Evolutionary conservation across 2,113 vertebrate genomes (phyloP).

Genomic region (Daubentonia madagascariensis): DNA sequence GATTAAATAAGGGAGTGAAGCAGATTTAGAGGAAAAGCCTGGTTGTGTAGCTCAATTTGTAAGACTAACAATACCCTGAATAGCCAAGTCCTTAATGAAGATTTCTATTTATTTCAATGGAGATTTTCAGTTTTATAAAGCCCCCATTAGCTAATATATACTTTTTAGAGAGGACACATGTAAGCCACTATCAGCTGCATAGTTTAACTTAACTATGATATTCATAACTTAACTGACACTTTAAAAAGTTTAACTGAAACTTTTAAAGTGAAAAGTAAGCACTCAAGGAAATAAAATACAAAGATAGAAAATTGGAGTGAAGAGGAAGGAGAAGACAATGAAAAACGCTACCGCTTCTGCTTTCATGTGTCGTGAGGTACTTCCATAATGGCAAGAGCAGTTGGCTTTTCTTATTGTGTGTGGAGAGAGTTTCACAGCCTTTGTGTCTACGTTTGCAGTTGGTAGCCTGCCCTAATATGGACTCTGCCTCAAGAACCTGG

Average conservation of each 20-base stretch:
- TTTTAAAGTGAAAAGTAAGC: background rate
- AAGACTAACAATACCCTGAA: background rate
- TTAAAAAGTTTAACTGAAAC: background rate
- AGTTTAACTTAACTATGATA: background rate
- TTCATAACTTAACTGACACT: background rate
- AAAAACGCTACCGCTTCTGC: background rate
- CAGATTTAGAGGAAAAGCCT: background rate
- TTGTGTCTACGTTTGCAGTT: too few species aligned
- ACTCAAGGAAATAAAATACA: background rate
- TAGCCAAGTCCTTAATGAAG: background rate
- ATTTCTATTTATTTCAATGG: background rate
- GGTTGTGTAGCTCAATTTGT: background rate
- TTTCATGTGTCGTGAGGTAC: background rate
- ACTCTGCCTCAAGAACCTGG: background rate
- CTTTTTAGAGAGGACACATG: background rate
- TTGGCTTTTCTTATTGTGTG: background rate
- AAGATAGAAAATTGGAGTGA: background rate
- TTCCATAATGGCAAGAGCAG: too few species aligned
- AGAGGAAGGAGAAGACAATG: background rate
- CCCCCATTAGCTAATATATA: background rate
- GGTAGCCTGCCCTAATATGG: background rate
- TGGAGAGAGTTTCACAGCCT: background rate
- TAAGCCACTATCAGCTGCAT: background rate
- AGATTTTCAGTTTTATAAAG: background rate
- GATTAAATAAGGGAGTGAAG: background rate